A percentile compares a stretch with the other conserved stretches of the same genome.
phyloP scores from a whole-genome alignment of 2,888 invertebrate genomes.

The Pandemis heparana region DNA sequence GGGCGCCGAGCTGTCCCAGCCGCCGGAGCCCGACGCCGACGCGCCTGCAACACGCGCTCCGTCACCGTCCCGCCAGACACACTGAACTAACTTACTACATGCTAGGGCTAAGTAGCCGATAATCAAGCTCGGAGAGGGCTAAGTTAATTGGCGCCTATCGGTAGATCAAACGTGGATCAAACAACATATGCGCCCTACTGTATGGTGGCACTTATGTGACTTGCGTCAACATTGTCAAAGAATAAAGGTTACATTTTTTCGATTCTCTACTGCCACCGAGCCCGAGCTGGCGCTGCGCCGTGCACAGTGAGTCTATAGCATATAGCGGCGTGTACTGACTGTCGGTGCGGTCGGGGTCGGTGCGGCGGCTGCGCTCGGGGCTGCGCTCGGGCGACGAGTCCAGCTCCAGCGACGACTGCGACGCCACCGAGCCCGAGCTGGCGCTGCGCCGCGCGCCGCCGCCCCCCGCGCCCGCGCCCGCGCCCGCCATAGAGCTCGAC shows the following conservation, averaged over 20 bases:
- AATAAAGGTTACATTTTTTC: no score
- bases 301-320: no score
- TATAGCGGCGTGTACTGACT: constrained; percentile 47
- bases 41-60: constrained; percentile 4
- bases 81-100: no score
- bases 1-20: constrained; percentile 57
- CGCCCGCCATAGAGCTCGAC: constrained; percentile 3
- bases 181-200: no score
- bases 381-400: constrained; percentile 58
- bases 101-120: no score
- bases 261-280: no score
- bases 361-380: constrained; percentile 47
- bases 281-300: no score
- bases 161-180: no score
- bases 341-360: constrained; percentile 46
- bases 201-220: no score
- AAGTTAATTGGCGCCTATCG: no score
- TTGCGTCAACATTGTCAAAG: no score
- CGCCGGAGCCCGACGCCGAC: constrained; percentile 49
- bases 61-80: not conserved
- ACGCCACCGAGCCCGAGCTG: constrained; percentile 53
- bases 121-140: no score
- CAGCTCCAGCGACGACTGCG: constrained; percentile 70
- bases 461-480: not conserved
- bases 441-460: constrained; percentile 14